Evolutionary conservation across 2,113 vertebrate species (phyloP).

Genomic region (Semicossyphus pulcher): DNA sequence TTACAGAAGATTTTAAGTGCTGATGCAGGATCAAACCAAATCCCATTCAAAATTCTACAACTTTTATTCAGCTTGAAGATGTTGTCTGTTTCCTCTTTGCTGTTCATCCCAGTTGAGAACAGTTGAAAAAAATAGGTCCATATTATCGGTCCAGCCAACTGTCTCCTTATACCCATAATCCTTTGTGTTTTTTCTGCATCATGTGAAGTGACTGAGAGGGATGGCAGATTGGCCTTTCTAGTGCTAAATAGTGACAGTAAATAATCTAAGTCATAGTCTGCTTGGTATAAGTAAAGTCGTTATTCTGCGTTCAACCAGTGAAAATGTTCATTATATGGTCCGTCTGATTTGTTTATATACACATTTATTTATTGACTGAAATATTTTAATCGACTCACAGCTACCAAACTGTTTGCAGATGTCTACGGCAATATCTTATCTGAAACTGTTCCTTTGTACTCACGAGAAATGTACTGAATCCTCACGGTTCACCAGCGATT

Average conservation of each 20-base stretch:
- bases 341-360: background rate
- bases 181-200: constrained; percentile 11
- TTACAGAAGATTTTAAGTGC: background rate
- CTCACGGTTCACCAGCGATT: constrained; percentile 68
- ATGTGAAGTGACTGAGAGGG: no score
- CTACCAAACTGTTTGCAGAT: constrained; percentile 48
- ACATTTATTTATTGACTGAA: background rate
- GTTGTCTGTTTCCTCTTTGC: background rate
- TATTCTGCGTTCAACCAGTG: constrained; percentile 31
- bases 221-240: constrained; percentile 43
- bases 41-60: background rate
- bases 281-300: constrained; percentile 43
- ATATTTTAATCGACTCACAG: constrained; percentile 33
- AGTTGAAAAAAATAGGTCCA: no score
- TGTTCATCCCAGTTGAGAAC: no score
- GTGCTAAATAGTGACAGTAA: constrained; percentile 29
- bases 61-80: background rate
- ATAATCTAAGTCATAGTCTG: constrained; percentile 24
- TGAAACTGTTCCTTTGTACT: constrained; percentile 14
- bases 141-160: no score
- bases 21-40: constrained; percentile 11
- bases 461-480: constrained; percentile 32
- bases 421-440: constrained; percentile 53
- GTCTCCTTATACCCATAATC: background rate
- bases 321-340: constrained; percentile 26